Conservation (phyloP, 2,797 vertebrate species). For the Pogonophryne albipinna region DNA sequence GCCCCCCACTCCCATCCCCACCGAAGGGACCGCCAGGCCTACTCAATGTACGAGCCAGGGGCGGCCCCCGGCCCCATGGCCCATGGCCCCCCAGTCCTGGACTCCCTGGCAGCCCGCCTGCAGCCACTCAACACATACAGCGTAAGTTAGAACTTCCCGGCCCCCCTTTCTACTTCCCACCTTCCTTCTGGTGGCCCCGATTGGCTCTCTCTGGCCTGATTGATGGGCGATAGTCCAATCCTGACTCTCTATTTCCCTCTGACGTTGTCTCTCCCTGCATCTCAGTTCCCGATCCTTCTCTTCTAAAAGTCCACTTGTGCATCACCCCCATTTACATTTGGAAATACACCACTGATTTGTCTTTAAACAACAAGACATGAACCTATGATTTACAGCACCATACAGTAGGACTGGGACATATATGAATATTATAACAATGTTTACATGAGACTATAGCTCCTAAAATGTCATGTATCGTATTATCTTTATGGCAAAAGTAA, state of each 20-base stretch:
- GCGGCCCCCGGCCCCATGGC: constrained; percentile 89
- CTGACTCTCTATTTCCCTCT: constrained; percentile 43
- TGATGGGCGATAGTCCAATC: constrained; percentile 44
- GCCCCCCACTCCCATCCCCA: constrained; percentile 75
- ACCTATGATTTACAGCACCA: background rate
- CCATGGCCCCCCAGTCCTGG: constrained; percentile 89
- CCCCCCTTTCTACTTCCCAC: constrained; percentile 34
- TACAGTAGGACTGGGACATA: too few relatives aligned
- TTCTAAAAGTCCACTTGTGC: constrained; percentile 55
- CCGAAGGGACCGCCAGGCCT: constrained; percentile 94
- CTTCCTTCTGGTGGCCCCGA: constrained; percentile 44
- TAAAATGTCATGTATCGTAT: too few relatives aligned
- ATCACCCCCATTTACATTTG: constrained; percentile 10
- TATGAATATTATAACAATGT: too few relatives aligned
- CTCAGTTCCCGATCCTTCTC: constrained; percentile 64
- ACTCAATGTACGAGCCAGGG: constrained; percentile 97
- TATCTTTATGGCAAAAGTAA: too few relatives aligned
- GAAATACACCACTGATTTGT: background rate
- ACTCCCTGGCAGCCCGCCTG: constrained; percentile 91
- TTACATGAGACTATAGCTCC: too few relatives aligned
- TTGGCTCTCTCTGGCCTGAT: constrained; percentile 54
- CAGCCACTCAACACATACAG: constrained; percentile 91
- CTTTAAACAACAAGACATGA: background rate
- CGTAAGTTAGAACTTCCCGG: constrained; percentile 87
- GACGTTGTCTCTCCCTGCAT: constrained; percentile 43